phyloP scores from a whole-genome alignment of 2,888 invertebrate genomes.

The Agelastica alni region DNA sequence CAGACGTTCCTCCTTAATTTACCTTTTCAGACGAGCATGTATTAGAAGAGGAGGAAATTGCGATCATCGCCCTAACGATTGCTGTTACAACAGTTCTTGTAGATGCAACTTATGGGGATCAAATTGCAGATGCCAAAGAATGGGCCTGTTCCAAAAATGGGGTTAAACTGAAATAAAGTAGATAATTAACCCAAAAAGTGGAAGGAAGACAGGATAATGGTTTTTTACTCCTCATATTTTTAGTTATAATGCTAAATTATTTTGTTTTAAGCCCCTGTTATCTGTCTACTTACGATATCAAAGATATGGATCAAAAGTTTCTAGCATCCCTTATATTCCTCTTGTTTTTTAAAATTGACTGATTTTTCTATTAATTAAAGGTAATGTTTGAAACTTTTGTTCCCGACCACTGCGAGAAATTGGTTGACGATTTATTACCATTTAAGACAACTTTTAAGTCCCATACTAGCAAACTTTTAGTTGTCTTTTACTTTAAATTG shows the following conservation, averaged over 20 bases:
- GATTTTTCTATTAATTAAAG: constrained; percentile 33
- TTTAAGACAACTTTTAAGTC: constrained; percentile 11
- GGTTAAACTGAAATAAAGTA: constrained; percentile 61
- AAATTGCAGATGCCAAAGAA: constrained; percentile 85
- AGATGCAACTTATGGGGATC: constrained; percentile 88
- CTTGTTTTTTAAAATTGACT: constrained; percentile 33
- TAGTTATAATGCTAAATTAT: too few species aligned
- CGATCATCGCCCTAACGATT: constrained; percentile 82
- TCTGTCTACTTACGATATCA: constrained; percentile 4
- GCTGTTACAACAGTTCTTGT: constrained; percentile 84
- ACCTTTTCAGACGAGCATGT: constrained; percentile 85
- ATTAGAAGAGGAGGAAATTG: constrained; percentile 81
- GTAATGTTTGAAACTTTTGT: constrained; percentile 31
- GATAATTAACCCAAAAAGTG: constrained; percentile 32
- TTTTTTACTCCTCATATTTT: too few species aligned
- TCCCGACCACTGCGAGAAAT: constrained; percentile 32
- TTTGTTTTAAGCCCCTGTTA: constrained; percentile 7
- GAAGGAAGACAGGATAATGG: constrained; percentile 26
- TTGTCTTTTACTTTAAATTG: constrained; percentile 7
- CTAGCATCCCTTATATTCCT: constrained; percentile 20
- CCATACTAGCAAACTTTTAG: constrained; percentile 11
- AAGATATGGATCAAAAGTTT: constrained; percentile 24
- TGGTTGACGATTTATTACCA: constrained; percentile 28
- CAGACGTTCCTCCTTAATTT: constrained; percentile 82
- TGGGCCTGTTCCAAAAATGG: constrained; percentile 89